Conservation (phyloP, 2,888 invertebrate genomes). For the Coleophora deauratella region DNA sequence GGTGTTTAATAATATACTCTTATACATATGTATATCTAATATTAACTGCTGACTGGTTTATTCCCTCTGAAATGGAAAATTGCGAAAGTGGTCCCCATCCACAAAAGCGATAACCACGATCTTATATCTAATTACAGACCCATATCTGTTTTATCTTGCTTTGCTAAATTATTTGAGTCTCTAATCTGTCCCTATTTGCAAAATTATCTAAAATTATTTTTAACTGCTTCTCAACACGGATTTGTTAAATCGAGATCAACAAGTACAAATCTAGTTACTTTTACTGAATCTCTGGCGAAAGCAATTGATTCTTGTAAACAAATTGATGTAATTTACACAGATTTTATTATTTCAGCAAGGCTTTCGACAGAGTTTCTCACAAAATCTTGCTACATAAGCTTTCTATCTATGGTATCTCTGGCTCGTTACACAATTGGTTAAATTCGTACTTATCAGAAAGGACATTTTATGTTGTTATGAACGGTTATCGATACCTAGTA, state of each 20-base stretch:
- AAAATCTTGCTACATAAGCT: too few species aligned
- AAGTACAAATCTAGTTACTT: too few species aligned
- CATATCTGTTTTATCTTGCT: conserved; percentile 9
- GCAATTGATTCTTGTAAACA: conserved; percentile 5
- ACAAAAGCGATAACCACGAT: conserved; percentile 5
- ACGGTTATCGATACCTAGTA: conserved; percentile 4
- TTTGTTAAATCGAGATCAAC: too few species aligned
- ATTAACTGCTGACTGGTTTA: conserved; percentile 6
- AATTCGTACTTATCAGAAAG: too few species aligned
- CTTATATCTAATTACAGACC: too few species aligned
- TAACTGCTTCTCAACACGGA: too few species aligned
- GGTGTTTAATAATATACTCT: too few species aligned
- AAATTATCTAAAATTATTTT: too few species aligned
- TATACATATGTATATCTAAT: too few species aligned
- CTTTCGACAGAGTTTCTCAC: too few species aligned
- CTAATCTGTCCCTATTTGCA: too few species aligned
- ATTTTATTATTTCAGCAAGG: conserved; percentile 11
- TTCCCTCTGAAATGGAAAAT: conserved; percentile 14
- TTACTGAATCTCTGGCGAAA: conserved; percentile 1
- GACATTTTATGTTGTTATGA: conserved; percentile 9
- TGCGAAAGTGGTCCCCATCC: conserved; percentile 11
- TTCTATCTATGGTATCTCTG: conserved; percentile 1
- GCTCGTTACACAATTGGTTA: conserved; percentile 8
- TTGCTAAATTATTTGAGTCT: conserved; percentile 13
- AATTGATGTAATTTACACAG: conserved; percentile 10